Base-by-base conservation (phyloP, 2,888 invertebrate genomes). In the Bellardia pandia region DNA sequence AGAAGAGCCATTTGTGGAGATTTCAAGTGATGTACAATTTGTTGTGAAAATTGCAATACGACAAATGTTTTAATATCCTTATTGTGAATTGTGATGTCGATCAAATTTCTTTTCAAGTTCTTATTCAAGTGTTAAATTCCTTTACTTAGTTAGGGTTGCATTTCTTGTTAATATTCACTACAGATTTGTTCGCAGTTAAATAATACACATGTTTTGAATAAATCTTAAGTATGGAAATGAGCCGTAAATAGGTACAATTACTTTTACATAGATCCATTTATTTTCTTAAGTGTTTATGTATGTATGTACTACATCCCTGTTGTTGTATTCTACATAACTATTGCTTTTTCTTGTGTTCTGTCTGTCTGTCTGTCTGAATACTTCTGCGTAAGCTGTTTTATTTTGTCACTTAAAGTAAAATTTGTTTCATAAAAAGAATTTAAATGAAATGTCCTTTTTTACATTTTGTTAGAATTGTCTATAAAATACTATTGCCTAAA, bases 241-340 rank as follows among this genome's bases (percentile, higher is more conserved):
- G 23, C 9, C 14, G 14, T 53, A 51, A 51, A 62, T 51, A n/a
- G n/a, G n/a, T n/a, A 30, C 62, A 79, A 71, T 71, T 78, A 37
- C 69, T 60, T 71, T 62, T 48, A 56, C 56, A 45, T 51, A 66
- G 33, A 64, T 33, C 16, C 66, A 74, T 74, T 58, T 23, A 56
- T 66, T 58, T 40, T 64, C 53, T 74, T 66, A 81, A 75, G 75
- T 82, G 68, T 68, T 75, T 30, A 23, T 23, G 1, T 23, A 23
- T 23, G 1, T 23, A 75, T 68, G 66, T 51, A 75, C 40, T 68
- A 75, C 58, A 75, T 81, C 56, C 64, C 60, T 75, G 45, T 68
- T 53, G 56, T 53, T 23, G 23, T 23, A 23, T 23, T 23, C 23
- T 23, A 23, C 23, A 23, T 23, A 23, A 23, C 23, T 23, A 23